A percentile compares a stretch with the other conserved stretches of the same genome.
Conservation (phyloP, 2,113 vertebrate genomes). For the Notarius quadriscutis region DNA sequence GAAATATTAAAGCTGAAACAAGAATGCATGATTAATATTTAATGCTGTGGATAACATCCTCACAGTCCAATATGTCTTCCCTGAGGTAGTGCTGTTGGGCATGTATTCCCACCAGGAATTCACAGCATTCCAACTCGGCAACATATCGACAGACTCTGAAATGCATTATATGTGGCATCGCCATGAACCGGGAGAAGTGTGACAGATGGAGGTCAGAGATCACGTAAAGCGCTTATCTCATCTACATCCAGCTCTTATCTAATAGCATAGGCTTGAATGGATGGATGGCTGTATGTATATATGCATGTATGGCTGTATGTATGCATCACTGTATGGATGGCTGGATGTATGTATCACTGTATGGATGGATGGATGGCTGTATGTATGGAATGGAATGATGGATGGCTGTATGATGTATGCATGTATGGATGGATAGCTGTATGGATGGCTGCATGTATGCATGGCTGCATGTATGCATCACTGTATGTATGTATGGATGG, state of each 20-base stretch:
- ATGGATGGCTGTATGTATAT: no score
- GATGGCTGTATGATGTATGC: no score
- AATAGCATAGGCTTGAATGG: not conserved
- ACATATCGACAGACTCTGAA: conserved; percentile 66
- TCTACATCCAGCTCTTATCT: not conserved
- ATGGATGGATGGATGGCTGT: no score
- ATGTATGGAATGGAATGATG: no score
- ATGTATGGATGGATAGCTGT: no score
- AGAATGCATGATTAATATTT: not conserved
- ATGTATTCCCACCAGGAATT: conserved; percentile 55
- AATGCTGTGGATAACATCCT: not conserved
- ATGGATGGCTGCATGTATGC: no score
- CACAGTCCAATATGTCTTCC: not conserved
- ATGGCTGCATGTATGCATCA: no score
- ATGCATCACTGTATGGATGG: no score
- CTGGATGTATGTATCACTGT: no score
- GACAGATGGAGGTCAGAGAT: not conserved
- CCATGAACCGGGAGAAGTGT: not conserved
- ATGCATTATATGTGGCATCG: conserved; percentile 64
- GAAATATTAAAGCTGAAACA: not conserved
- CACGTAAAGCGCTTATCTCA: not conserved
- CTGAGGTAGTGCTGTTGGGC: conserved; percentile 8
- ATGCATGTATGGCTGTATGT: no score
- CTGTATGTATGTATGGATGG: no score
- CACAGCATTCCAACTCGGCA: conserved; percentile 56